Evolutionary conservation across 2,888 invertebrate species (phyloP).

Genomic region (Drosophila helvetica): DNA sequence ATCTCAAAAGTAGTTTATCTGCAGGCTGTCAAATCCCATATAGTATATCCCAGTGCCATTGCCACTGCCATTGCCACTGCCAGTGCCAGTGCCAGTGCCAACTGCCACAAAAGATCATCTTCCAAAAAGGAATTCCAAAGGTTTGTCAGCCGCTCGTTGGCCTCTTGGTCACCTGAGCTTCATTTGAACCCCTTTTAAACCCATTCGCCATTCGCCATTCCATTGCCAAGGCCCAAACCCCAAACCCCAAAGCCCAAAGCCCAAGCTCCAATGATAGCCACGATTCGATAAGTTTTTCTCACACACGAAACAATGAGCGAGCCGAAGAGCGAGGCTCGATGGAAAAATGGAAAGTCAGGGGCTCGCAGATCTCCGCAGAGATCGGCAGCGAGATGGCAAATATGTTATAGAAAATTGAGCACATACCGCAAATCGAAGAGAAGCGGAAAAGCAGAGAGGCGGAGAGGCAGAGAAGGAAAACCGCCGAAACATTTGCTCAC

Average conservation of each 20-base stretch:
- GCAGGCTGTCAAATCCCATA: constrained; percentile 57
- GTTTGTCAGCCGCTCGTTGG: constrained; percentile 82
- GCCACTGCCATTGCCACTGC: constrained; percentile 2
- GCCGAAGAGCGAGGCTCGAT: constrained; percentile 33
- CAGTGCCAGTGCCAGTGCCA: background rate
- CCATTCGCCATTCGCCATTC: no score
- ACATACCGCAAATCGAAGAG: constrained; percentile 64
- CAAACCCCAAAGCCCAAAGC: constrained; percentile 4
- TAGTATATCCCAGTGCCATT: background rate
- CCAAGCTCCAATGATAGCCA: constrained; percentile 58
- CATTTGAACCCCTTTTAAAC: constrained; percentile 61
- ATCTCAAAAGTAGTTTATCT: constrained; percentile 67
- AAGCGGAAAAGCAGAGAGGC: constrained; percentile 2
- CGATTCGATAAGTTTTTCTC: constrained; percentile 74
- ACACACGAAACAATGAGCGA: constrained; percentile 58
- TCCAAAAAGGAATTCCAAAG: constrained; percentile 59
- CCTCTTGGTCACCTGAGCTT: constrained; percentile 81
- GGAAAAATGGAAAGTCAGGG: constrained; percentile 73
- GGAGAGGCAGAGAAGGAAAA: constrained; percentile 4
- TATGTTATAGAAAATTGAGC: constrained; percentile 77
- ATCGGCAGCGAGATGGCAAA: constrained; percentile 67
- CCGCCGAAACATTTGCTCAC: constrained; percentile 64
- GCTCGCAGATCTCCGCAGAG: constrained; percentile 62
- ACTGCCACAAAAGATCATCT: constrained; percentile 39
- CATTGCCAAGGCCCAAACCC: background rate